Evolutionary conservation across 2,113 vertebrate genomes (phyloP), one percentile per base, ranked within the genome.

Genomic region (Cercopithecus mona): DNA sequence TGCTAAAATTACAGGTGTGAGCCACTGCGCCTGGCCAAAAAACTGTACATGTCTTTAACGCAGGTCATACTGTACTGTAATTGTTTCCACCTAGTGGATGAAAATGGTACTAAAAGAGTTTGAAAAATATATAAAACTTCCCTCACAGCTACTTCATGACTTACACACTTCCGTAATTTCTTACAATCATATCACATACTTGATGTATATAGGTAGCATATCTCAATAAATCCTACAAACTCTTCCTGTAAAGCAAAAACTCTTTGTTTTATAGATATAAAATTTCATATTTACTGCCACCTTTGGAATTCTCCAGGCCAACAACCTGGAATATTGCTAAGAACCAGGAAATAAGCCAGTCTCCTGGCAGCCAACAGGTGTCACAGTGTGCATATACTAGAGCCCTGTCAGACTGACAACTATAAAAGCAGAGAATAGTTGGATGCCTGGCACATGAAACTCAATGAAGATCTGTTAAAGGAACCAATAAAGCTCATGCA

Each of bases 51-150:
- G 23, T 92, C 40, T 85, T 80, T 72, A 95, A 11, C 82, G 93
- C 4, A 86, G 50, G 73, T 57, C 23, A 50, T 75, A 45, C 55
- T 75, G 48, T 75, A 45, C 48, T 80, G 48, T 84, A 83, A 85
- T 0, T 94, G 66, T 50, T 96, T 85, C 92, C 86, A 97, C 68
- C 93, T 96, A 88, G 89, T 94, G 83, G 86, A 50, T 78, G n/a
- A 97, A 97, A 93, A 89, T 72, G 35, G 72, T 88, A 94, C 45
- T 86, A 85, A 88, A 76, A 82, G 1, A 0, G 6, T 48, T 38
- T 66, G 7, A 88, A 82, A 94, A 48, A 84, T 12, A 80, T 30
- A 64, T 32, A 96, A 70, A 82, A 94, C 50, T 83, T 18, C 75
- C 12, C 76, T 75, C 27, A 76, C 3, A 68, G 32, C 45, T 61